phyloP scores from a whole-genome alignment of 2,888 invertebrate species.

The Tanaodytes sp. region DNA sequence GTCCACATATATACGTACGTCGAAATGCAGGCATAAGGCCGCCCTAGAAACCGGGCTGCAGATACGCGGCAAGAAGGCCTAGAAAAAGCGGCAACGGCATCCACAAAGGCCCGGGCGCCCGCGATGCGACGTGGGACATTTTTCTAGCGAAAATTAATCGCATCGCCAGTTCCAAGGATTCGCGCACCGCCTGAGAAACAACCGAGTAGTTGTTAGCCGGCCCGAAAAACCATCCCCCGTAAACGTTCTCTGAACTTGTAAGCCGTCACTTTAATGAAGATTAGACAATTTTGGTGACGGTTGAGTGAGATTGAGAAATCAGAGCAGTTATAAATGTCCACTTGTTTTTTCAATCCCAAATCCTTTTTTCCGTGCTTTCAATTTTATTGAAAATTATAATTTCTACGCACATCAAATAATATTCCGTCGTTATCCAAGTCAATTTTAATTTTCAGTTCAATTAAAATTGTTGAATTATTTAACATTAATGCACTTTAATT shows the following conservation, averaged over 20 bases:
- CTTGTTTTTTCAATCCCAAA: too few species aligned
- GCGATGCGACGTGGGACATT: constrained; percentile 49
- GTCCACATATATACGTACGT: constrained; percentile 52
- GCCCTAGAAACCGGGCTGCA: constrained; percentile 35
- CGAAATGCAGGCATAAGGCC: constrained; percentile 59
- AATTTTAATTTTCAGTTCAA: too few species aligned
- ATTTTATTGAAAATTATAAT: too few species aligned
- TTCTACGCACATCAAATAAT: too few species aligned
- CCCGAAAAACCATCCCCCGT: constrained; percentile 23
- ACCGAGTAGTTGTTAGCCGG: constrained; percentile 19
- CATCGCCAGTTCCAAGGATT: constrained; percentile 57
- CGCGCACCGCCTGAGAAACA: constrained; percentile 45
- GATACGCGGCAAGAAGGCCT: constrained; percentile 44
- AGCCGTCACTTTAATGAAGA: too few species aligned
- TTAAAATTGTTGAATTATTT: too few species aligned
- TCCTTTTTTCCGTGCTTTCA: too few species aligned
- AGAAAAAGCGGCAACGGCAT: constrained; percentile 55
- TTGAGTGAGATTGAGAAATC: too few species aligned
- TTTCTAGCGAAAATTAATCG: constrained; percentile 59
- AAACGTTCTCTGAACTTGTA: constrained; percentile 25
- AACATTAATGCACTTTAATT: too few species aligned
- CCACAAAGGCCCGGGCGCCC: constrained; percentile 48
- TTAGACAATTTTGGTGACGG: too few species aligned
- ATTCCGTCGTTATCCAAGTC: too few species aligned
- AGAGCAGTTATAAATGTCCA: too few species aligned